These are phyloP conservation scores for Perca flavescens DNA, from an alignment of 2,113 vertebrate species.

Conservation along the genomic window DNA sequence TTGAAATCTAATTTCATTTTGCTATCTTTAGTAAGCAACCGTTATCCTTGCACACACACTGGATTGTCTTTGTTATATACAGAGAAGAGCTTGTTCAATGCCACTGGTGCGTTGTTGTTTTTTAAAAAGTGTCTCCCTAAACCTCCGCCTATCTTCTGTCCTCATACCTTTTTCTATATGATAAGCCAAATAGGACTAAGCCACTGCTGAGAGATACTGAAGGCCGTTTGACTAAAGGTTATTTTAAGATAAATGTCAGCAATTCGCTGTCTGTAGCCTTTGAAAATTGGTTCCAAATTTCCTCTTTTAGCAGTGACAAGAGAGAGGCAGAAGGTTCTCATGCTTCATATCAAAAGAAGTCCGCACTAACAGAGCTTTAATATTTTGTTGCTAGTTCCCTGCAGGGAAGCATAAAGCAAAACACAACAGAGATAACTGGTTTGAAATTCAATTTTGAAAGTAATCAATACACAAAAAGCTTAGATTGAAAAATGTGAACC, in stretches of 20 bases:
- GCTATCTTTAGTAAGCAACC: constrained; percentile 1
- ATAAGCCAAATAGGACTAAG: constrained; percentile 69
- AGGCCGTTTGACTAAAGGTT: constrained; percentile 66
- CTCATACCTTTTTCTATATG: constrained; percentile 66
- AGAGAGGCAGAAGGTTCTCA: constrained; percentile 5
- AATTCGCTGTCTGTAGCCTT: constrained; percentile 36
- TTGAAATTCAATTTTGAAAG: constrained; percentile 32
- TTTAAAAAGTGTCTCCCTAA: constrained; percentile 43
- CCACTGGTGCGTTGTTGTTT: constrained; percentile 46
- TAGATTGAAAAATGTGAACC: constrained; percentile 15
- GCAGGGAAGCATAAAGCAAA: constrained; percentile 30
- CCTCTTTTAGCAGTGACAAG: constrained; percentile 1
- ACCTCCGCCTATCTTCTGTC: constrained; percentile 47
- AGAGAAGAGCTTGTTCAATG: constrained; percentile 5
- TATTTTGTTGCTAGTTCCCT: constrained; percentile 15
- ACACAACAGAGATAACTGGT: constrained; percentile 20
- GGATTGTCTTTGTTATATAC: constrained; percentile 30
- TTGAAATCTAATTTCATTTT: background rate
- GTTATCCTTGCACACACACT: constrained; percentile 21
- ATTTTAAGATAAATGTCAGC: constrained; percentile 70
- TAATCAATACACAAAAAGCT: constrained; percentile 35
- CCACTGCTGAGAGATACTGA: constrained; percentile 54
- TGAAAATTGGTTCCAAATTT: constrained; percentile 49
- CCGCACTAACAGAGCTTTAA: background rate
- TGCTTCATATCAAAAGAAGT: constrained; percentile 2